Percentiles rank a stretch among this genome's conserved stretches.
Evolutionary conservation across 2,888 invertebrate genomes (phyloP).

Genomic region (Drosophila algonquin): DNA sequence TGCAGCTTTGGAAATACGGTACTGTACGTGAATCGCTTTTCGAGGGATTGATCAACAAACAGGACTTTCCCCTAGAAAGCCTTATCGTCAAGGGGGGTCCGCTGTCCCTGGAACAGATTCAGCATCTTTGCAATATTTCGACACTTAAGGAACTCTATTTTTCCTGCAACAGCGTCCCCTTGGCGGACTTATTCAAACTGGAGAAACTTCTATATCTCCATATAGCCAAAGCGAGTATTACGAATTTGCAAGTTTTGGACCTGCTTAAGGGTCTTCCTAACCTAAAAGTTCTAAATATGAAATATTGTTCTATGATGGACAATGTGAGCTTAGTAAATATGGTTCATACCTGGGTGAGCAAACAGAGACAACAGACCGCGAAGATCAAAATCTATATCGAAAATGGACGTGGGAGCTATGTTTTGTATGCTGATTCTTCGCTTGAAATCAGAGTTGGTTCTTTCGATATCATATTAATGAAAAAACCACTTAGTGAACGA

Average conservation of each 20-base stretch:
- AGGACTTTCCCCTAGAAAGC: conserved; percentile 11
- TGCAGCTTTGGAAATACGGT: conserved; percentile 10
- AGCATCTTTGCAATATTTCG: conserved; percentile 17
- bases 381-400: conserved; percentile 15
- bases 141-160: conserved; percentile 34
- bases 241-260: conserved; percentile 5
- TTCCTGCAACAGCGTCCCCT: neutral
- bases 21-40: conserved; percentile 2
- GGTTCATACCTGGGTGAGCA: neutral
- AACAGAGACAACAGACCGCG: neutral
- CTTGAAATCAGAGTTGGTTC: neutral
- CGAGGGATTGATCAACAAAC: conserved; percentile 8
- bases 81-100: conserved; percentile 13
- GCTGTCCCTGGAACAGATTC: conserved; percentile 8
- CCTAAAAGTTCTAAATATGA: neutral
- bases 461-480: neutral
- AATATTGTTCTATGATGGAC: too few relatives aligned
- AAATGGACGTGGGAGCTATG: neutral
- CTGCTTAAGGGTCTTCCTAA: conserved; percentile 10
- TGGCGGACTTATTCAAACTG: conserved; percentile 9
- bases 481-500: neutral
- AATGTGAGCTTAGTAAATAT: too few relatives aligned
- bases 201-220: conserved; percentile 19
- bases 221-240: conserved; percentile 19
- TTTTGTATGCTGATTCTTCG: neutral